phyloP scores from a whole-genome alignment of 2,113 vertebrate species.

The Elgaria multicarinata region DNA sequence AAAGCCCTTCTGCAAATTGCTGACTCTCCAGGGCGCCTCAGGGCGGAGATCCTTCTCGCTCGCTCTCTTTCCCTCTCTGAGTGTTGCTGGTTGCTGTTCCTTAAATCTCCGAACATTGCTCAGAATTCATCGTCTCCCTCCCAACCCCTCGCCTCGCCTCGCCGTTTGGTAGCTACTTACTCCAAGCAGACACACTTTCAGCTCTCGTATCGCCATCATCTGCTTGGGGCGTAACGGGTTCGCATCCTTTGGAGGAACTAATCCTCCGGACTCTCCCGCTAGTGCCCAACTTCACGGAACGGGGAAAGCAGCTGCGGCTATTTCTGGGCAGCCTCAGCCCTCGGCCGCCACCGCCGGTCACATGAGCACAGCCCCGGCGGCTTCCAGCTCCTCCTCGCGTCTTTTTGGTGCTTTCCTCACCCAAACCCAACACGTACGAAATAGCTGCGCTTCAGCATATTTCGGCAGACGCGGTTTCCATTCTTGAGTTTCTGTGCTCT shows the following conservation, averaged over 20 bases:
- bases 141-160: neutral
- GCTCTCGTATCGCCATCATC: constrained; percentile 90
- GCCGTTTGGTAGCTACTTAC: constrained; percentile 80
- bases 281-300: constrained; percentile 20
- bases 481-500: neutral
- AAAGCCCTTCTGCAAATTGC: neutral
- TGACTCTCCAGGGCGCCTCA: neutral
- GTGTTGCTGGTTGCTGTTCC: neutral
- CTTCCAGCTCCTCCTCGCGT: constrained; percentile 47
- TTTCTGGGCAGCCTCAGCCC: constrained; percentile 51
- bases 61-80: too few relatives aligned
- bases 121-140: too few relatives aligned
- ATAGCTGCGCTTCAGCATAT: neutral
- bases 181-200: constrained; percentile 97
- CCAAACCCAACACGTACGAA: neutral
- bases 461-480: neutral
- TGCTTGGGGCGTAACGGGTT: constrained; percentile 55
- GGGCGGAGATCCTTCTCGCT: neutral
- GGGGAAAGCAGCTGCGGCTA: constrained; percentile 31
- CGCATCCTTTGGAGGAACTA: constrained; percentile 57
- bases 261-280: constrained; percentile 35
- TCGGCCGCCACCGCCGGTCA: constrained; percentile 48
- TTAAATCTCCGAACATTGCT: neutral
- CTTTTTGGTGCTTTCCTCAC: neutral
- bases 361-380: constrained; percentile 47